phyloP scores from a whole-genome alignment of 2,888 invertebrate genomes.

The Leptopilina myrica region DNA sequence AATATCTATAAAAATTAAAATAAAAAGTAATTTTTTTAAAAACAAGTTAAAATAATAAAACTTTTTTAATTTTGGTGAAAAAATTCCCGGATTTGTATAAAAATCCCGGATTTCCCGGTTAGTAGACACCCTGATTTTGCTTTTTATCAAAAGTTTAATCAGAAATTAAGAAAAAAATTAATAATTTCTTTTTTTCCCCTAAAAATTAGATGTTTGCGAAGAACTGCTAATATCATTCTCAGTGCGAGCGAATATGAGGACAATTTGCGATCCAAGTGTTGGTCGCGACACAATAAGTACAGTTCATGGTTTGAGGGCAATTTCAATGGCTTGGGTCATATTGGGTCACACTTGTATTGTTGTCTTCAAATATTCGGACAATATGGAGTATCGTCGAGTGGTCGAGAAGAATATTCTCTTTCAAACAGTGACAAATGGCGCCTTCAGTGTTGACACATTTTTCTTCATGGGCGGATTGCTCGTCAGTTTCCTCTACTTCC shows the following conservation, averaged over 20 bases:
- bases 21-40: no score
- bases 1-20: no score
- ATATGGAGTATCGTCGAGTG: slow-evolving; percentile 77
- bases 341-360: slow-evolving; percentile 80
- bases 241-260: slow-evolving; percentile 70
- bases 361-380: slow-evolving; percentile 90
- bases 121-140: no score
- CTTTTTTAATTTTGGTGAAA: no score
- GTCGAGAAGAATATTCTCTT: slow-evolving; percentile 75
- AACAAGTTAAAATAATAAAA: no score
- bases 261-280: slow-evolving; percentile 74
- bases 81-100: no score
- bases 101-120: no score
- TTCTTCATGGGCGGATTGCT: slow-evolving; percentile 83
- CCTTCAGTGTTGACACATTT: slow-evolving; percentile 76
- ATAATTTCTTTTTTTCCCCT: not conserved
- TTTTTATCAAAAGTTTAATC: no score
- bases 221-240: slow-evolving; percentile 76
- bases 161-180: no score
- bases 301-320: slow-evolving; percentile 74
- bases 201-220: slow-evolving; percentile 65
- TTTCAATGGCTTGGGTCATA: slow-evolving; percentile 77
- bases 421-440: slow-evolving; percentile 76
- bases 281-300: slow-evolving; percentile 76
- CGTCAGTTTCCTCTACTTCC: slow-evolving; percentile 91